Evolutionary conservation across 2,797 vertebrate species (phyloP), one percentile per base, ranked within the genome.

Genomic region (Sebastes hopkinsi): DNA sequence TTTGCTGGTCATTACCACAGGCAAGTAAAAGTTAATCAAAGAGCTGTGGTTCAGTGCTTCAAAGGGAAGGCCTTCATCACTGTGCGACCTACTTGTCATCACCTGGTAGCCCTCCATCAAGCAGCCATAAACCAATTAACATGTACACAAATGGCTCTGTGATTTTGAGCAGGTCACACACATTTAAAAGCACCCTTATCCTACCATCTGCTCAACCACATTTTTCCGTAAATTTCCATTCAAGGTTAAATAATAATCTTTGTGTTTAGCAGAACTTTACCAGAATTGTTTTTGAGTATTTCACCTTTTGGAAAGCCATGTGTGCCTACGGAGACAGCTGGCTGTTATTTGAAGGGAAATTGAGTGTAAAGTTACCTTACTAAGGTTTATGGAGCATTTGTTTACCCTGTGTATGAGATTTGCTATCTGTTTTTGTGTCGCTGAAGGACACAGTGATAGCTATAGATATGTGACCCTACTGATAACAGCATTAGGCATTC

Each of bases 101-200:
- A 62, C 32, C 62, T 76, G 62, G n/a, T 72, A 27, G 52, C 55
- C 76, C 56, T 78, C 14, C 36, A 29, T 60, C n/a, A 36, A 46
- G 10, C 25, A 52, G 55, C 61, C n/a, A 22, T 90, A 87, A 92
- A 80, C 73, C 74, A 82, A 70, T 90, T 90, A 81, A 62, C 58
- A 11, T 65, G 36, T 23, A 62, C 81, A 81, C 84, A 89, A 84
- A 90, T 84, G 75, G 77, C 13, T 29, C 1, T 1, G 38, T 79
- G 46, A 77, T 66, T 61, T 25, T 16, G 20, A 74, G 69, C 55
- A 71, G 59, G 56, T 83, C 65, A 67, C 34, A 20, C 7, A 34
- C 6, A 14, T 58, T 77, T 64, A 18, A 75, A 77, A 27, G 4
- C 27, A 10, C 8, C 10, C 20, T 29, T 29, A 29, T 29, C 2